Evolutionary conservation across 2,888 invertebrate genomes (phyloP), one percentile per base, ranked within the genome.

Genomic region (Timema podura): DNA sequence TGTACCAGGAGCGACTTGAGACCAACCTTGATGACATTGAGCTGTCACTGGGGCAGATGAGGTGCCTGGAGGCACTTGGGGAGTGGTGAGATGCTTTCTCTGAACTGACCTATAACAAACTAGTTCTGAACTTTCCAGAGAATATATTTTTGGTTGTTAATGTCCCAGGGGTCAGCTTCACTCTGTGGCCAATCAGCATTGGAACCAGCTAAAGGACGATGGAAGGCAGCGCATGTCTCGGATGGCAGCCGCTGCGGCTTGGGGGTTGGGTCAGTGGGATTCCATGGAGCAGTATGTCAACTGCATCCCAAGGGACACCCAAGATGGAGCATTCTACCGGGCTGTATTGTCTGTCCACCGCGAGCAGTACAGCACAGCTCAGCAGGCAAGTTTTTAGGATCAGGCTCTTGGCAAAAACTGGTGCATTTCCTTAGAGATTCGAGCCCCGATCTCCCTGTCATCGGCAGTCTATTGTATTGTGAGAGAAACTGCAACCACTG

Each of bases 51-150:
- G 98, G 98, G 0, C 91, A 96, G 79, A 93, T 99, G 91, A 88
- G 98, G 68, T 99, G 87, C 80, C 85, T 98, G 89, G 98, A 99
- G 83, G 96, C 98, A 0, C 83, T 99, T 0, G 98, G 98, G 0
- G 96, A 98, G 81, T 99, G 99, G 99, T 89, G 88, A 5, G 70
- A 44, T 11, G 46, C 45, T 0, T 0, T 67, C 13, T 49, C 2
- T 13, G 48, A n/a, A n/a, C 47, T 54, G 10, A 15, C 44, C 45
- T 15, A 61, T 6, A 6, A 44, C 13, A 11, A 45, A 16, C 11
- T 65, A 11, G 11, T 16, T 64, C 46, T 57, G 45, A 15, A 30
- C 30, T 30, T 30, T 30, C 30, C 30, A 2, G 30, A 30, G 30
- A 30, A 30, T 64, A 3, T 16, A 64, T 2, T 64, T 64, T 64